Conservation (phyloP, 1,140 invertebrate species). For the Aporrectodea caliginosa region DNA sequence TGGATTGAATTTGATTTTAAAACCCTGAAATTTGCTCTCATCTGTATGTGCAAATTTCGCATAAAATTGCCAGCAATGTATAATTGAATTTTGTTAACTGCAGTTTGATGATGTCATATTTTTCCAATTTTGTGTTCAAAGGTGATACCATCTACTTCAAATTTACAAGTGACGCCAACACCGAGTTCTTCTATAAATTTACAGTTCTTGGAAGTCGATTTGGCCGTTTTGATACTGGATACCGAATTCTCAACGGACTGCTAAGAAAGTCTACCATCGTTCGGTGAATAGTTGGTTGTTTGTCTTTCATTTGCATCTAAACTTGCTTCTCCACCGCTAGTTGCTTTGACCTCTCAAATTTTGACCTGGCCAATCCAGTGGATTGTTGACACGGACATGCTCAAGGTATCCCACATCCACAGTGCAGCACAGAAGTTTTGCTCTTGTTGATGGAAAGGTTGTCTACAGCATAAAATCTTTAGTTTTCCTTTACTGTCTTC, state of each 20-base stretch:
- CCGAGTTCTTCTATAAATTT: slow-evolving; percentile 53
- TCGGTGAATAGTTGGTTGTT: slow-evolving; percentile 15
- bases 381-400: too few relatives aligned
- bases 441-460: too few relatives aligned
- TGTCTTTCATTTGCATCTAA: neutral
- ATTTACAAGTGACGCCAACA: slow-evolving; percentile 39
- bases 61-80: too few relatives aligned
- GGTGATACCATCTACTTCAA: slow-evolving; percentile 50
- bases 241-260: slow-evolving; percentile 48
- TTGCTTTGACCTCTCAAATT: neutral
- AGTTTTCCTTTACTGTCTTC: too few relatives aligned
- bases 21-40: too few relatives aligned
- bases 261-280: slow-evolving; percentile 34
- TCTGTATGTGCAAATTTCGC: too few relatives aligned
- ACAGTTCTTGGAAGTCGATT: slow-evolving; percentile 47
- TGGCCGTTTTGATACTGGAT: slow-evolving; percentile 53
- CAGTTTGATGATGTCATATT: neutral
- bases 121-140: slow-evolving; percentile 35
- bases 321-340: neutral
- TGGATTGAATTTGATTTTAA: too few relatives aligned
- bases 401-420: too few relatives aligned
- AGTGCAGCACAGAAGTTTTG: too few relatives aligned
- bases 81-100: too few relatives aligned
- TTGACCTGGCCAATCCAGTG: neutral
- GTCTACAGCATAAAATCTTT: too few relatives aligned